Evolutionary conservation across 2,113 vertebrate species (phyloP), one percentile per base, ranked within the genome.

Genomic region (Rhinopomastus cyanomelas): DNA sequence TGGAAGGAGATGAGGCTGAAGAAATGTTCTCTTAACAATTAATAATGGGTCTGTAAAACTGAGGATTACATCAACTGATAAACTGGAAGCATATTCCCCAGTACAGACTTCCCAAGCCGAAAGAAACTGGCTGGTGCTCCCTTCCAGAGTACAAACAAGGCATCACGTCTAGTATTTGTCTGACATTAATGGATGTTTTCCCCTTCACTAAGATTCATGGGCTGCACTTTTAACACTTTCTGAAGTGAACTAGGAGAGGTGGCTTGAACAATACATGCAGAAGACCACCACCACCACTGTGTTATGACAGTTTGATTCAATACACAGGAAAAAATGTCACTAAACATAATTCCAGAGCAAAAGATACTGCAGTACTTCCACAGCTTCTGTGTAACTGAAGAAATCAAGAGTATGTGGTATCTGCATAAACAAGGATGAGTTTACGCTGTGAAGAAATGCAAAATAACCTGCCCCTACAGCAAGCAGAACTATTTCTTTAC

Each of bases 401-500:
- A 85, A 97, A 95, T 92, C 72, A 95, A 89, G 79, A 88, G 83
- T 62, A 57, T 2, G 0, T 80, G 85, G 93, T 13, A 81, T 88
- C 64, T 93, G 68, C 90, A 60, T 94, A 87, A 94, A 80, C 59
- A 76, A 87, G 52, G 93, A 91, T 86, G 69, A 95, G 81, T 93
- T 96, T 95, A 91, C 3, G 1, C 77, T 65, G 75, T 74, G 94
- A 86, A 95, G 79, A 96, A 96, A 95, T 77, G 89, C 87, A 97
- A 97, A 96, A 94, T 65, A 96, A 81, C 39, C 57, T 91, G 73
- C 17, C 74, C 81, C 87, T 90, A 83, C 85, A 96, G 89, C 79
- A 92, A 91, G 87, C 67, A 95, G 81, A 88, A 81, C 87, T 91
- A 56, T 82, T 96, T 94, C 94, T 94, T 96, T 87, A 92, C 57